These are phyloP conservation scores for Microctonus brassicae DNA, from an alignment of 2,888 invertebrate species.

Conservation along the genomic window DNA sequence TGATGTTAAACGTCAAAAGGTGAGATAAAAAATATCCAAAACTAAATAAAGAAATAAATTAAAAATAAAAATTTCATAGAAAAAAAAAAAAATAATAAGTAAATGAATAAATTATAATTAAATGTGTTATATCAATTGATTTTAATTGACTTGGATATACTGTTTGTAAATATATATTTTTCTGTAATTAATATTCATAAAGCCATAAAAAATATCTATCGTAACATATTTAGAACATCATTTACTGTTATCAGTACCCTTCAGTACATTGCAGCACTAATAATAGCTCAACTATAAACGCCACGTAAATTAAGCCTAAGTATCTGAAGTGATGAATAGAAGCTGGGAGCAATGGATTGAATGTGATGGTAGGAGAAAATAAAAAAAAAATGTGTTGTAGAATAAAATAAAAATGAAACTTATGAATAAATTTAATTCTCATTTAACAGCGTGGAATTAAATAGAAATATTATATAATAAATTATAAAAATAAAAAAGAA, in stretches of 20 bases:
- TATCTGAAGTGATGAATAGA: constrained; percentile 45
- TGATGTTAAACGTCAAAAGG: constrained; percentile 61
- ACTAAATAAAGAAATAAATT: not conserved
- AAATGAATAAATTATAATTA: not conserved
- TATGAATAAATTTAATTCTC: too few species aligned
- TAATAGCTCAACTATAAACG: constrained; percentile 44
- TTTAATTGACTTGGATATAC: not conserved
- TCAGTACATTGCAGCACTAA: constrained; percentile 42
- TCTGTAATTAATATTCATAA: not conserved
- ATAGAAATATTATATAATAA: too few species aligned
- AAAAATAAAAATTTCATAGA: too few species aligned
- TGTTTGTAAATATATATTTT: too few species aligned
- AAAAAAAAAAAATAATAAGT: not conserved
- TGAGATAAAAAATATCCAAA: constrained; percentile 41
- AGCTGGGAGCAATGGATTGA: constrained; percentile 41
- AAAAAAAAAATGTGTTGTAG: not conserved
- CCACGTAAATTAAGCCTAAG: constrained; percentile 47
- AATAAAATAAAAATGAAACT: too few species aligned
- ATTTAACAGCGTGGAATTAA: too few species aligned
- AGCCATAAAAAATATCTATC: not conserved
- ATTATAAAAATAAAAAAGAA: constrained; percentile 13
- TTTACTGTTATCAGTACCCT: constrained; percentile 37
- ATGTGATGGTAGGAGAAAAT: too few species aligned
- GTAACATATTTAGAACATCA: constrained; percentile 18
- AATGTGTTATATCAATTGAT: not conserved